Evolutionary conservation across 2,113 vertebrate species (phyloP).

Genomic region (Zosterops japonicus): DNA sequence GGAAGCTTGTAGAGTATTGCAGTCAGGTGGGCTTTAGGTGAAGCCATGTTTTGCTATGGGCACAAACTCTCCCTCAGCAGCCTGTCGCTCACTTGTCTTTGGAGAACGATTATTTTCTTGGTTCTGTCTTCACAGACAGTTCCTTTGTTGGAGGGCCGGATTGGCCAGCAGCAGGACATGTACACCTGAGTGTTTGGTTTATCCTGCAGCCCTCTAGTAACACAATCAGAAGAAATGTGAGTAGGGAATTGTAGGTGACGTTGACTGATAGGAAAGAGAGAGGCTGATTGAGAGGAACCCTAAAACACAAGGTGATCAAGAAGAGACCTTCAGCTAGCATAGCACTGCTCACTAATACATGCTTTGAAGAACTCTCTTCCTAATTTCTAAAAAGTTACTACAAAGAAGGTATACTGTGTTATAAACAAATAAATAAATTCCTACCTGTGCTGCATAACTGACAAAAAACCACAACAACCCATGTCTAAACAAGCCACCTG

Average conservation of each 20-base stretch:
- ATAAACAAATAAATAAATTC: not conserved
- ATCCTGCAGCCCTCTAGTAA: not conserved
- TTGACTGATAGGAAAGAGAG: not conserved
- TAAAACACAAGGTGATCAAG: not conserved
- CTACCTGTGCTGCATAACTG: not conserved
- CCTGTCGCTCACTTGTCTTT: rapidly evolving
- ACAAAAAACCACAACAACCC: not conserved
- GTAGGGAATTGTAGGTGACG: not conserved
- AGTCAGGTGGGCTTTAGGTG: not conserved
- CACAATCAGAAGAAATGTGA: not conserved
- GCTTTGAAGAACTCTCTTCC: not conserved
- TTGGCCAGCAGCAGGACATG: not conserved
- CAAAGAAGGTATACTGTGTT: not conserved
- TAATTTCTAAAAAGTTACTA: not conserved
- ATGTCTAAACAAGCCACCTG: not conserved
- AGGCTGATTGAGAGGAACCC: not conserved
- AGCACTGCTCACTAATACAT: not conserved
- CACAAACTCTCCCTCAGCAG: not conserved
- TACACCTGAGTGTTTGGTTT: not conserved
- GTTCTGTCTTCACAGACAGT: not conserved
- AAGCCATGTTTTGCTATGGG: not conserved
- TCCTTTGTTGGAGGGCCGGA: not conserved
- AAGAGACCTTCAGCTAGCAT: not conserved
- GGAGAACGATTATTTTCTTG: not conserved
- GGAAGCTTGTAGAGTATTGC: not conserved